These are phyloP conservation scores for Parasteatoda lunata DNA, from an alignment of 2,888 invertebrate species.

Conservation along the genomic window DNA sequence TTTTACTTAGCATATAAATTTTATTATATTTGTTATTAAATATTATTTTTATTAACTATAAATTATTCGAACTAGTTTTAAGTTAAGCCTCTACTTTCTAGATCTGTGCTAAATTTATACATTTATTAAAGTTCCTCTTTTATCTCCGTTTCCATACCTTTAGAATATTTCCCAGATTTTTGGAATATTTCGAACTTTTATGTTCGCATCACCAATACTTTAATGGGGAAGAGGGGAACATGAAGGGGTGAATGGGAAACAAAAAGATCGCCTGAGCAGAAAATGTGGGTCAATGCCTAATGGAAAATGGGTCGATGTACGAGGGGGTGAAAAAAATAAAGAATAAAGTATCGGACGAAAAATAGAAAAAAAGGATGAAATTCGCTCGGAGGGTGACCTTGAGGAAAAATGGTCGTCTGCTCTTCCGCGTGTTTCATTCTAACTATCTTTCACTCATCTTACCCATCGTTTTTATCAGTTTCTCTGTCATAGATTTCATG, in stretches of 20 bases:
- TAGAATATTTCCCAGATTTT: too few species aligned
- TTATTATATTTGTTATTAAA: too few species aligned
- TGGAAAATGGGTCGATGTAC: slow-evolving; percentile 59
- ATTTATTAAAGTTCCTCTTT: too few species aligned
- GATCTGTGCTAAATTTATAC: too few species aligned
- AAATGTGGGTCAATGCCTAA: slow-evolving; percentile 64
- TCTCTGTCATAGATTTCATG: too few species aligned
- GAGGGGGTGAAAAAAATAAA: neutral
- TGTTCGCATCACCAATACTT: neutral
- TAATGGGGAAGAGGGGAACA: neutral
- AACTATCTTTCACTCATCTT: too few species aligned
- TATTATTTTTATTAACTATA: too few species aligned
- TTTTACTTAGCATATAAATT: too few species aligned
- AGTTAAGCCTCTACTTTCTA: too few species aligned
- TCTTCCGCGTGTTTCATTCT: slow-evolving; percentile 3
- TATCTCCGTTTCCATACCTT: too few species aligned
- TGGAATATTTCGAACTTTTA: neutral
- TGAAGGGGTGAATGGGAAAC: neutral
- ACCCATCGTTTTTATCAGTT: neutral
- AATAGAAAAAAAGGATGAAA: neutral
- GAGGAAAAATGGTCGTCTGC: slow-evolving; percentile 1
- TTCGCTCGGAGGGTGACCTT: slow-evolving; percentile 38
- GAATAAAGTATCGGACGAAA: neutral
- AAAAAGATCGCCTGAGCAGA: slow-evolving; percentile 21
- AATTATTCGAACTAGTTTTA: too few species aligned